These are phyloP conservation scores for Strix aluco DNA, from an alignment of 2,113 vertebrate species.

Conservation along the genomic window DNA sequence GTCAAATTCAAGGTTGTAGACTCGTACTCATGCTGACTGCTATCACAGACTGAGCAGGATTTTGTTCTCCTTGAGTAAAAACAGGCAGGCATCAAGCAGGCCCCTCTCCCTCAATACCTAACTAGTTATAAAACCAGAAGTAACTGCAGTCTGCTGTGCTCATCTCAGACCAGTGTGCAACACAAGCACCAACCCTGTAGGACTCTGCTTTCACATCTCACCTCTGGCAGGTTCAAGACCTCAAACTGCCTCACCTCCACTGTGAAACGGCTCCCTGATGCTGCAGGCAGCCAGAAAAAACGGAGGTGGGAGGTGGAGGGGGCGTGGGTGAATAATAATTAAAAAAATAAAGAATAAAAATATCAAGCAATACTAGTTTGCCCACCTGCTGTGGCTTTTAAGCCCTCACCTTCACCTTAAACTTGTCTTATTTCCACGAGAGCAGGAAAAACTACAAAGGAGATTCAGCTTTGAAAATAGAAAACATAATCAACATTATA, in stretches of 20 bases:
- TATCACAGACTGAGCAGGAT: background rate
- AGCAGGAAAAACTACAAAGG: background rate
- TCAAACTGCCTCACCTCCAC: background rate
- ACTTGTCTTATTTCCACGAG: background rate
- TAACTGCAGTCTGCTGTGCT: background rate
- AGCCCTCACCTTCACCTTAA: background rate
- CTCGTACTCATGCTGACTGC: background rate
- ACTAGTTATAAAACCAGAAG: background rate
- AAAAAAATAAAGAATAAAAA: too few relatives aligned
- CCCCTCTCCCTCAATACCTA: background rate
- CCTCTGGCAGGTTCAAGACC: background rate
- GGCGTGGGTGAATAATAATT: background rate
- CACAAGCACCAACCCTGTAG: background rate
- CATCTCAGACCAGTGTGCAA: background rate
- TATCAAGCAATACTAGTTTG: background rate
- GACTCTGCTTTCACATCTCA: background rate
- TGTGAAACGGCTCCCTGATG: fast-evolving
- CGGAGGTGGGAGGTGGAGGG: too few relatives aligned
- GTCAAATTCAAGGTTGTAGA: background rate
- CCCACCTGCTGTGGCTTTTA: background rate
- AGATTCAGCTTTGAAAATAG: background rate
- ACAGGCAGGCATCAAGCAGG: background rate
- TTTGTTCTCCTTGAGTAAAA: background rate
- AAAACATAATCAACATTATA: background rate
- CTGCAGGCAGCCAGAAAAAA: background rate